These are phyloP conservation scores for Gryllus bimaculatus DNA, from an alignment of 1,140 invertebrate species.

Conservation along the genomic window DNA sequence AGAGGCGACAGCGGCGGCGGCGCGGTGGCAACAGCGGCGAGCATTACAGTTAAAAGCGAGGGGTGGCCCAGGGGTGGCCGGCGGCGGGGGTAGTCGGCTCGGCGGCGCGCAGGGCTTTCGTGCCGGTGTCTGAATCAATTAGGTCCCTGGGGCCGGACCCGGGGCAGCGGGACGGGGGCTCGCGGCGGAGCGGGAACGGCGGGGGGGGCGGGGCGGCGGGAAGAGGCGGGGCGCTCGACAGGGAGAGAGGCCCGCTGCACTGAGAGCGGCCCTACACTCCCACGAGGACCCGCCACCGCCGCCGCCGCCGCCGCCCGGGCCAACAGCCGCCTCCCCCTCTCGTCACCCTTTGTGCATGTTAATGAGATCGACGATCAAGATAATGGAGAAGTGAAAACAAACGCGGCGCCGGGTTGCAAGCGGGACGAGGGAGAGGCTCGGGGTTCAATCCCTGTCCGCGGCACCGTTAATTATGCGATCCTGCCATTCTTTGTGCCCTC, in stretches of 20 bases:
- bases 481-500: background rate
- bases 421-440: background rate
- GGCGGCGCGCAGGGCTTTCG: background rate
- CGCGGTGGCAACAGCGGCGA: background rate
- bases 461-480: background rate
- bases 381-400: conserved; percentile 5
- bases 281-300: background rate
- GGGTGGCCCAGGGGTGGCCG: background rate
- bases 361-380: background rate
- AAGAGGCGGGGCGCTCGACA: background rate
- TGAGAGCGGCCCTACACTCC: background rate
- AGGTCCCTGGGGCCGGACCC: background rate
- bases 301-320: no score
- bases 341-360: background rate
- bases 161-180: no score
- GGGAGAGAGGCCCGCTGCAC: no score
- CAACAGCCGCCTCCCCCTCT: background rate
- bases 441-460: background rate
- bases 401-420: background rate
- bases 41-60: background rate
- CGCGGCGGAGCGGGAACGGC: no score
- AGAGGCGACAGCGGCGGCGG: no score
- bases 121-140: background rate
- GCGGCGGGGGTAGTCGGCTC: no score
- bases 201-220: no score